Percentiles rank a stretch among this genome's conserved stretches.
phyloP scores from a whole-genome alignment of 2,888 invertebrate genomes.

The Tiphia femorata region DNA sequence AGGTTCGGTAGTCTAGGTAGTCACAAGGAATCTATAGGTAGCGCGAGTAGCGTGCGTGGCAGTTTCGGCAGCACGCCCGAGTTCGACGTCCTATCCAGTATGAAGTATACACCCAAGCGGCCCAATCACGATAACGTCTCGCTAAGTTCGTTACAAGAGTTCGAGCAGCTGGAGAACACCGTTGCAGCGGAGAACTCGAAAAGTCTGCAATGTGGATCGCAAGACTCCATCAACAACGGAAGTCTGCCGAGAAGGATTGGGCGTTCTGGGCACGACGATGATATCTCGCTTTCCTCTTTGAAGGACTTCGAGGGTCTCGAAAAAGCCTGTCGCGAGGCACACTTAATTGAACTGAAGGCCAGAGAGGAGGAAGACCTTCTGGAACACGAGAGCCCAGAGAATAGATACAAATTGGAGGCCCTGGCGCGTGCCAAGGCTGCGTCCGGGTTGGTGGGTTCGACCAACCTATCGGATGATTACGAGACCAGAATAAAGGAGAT shows the following conservation, averaged over 20 bases:
- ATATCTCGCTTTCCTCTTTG: slow-evolving; percentile 86
- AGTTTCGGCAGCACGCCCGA: slow-evolving; percentile 94
- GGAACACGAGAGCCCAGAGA: slow-evolving; percentile 75
- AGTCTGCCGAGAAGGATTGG: slow-evolving; percentile 82
- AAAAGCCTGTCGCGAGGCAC: slow-evolving; percentile 87
- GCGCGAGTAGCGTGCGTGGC: slow-evolving; percentile 83
- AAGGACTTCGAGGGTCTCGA: slow-evolving; percentile 95
- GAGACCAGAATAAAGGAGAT: slow-evolving; percentile 78
- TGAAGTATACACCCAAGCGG: slow-evolving; percentile 83
- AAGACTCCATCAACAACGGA: slow-evolving; percentile 87
- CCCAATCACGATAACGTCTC: slow-evolving; percentile 94
- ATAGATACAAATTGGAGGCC: slow-evolving; percentile 73
- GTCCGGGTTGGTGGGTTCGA: slow-evolving; percentile 68
- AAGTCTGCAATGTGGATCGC: slow-evolving; percentile 79
- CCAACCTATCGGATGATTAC: slow-evolving; percentile 74
- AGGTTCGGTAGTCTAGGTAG: slow-evolving; percentile 83
- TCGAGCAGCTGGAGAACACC: slow-evolving; percentile 90
- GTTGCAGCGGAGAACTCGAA: slow-evolving; percentile 81
- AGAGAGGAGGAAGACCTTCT: slow-evolving; percentile 88
- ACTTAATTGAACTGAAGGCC: slow-evolving; percentile 85
- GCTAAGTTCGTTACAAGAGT: slow-evolving; percentile 93
- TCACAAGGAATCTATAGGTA: slow-evolving; percentile 84
- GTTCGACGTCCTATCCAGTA: slow-evolving; percentile 87
- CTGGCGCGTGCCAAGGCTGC: slow-evolving; percentile 57
- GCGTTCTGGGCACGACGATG: slow-evolving; percentile 84